Percentiles rank a stretch among this genome's conserved stretches.
These are phyloP conservation scores for Falco punctatus DNA, from an alignment of 2,113 vertebrate genomes.

Conservation along the genomic window DNA sequence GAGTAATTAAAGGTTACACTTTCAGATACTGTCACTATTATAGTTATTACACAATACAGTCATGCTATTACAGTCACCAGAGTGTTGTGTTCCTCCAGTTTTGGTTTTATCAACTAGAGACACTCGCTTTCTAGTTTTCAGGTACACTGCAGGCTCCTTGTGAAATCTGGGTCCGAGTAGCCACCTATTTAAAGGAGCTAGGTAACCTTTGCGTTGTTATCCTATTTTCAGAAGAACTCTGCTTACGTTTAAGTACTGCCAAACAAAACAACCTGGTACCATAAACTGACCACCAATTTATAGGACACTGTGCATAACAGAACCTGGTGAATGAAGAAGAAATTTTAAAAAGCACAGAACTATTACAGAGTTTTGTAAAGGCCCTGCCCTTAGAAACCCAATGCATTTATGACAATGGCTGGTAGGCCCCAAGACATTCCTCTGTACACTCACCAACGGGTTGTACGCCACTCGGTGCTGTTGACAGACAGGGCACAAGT, in stretches of 20 bases:
- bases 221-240: background rate
- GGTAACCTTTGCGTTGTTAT: background rate
- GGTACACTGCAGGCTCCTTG: background rate
- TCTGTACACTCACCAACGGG: background rate
- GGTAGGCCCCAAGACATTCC: background rate
- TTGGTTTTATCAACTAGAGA: background rate
- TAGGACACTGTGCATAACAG: background rate
- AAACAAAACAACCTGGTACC: background rate
- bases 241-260: background rate
- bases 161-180: background rate
- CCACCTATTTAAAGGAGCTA: background rate
- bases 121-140: conserved; percentile 11
- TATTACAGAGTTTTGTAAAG: background rate
- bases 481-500: background rate
- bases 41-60: conserved; percentile 29
- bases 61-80: background rate
- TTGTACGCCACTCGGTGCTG: background rate
- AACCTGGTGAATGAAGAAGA: background rate
- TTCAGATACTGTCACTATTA: conserved; percentile 4
- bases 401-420: background rate
- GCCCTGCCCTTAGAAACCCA: background rate
- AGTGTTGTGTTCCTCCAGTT: background rate
- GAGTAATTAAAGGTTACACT: conserved; percentile 50
- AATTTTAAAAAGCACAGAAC: background rate
- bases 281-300: background rate